phyloP scores from a whole-genome alignment of 2,797 vertebrate species.

The Lemur catta region DNA sequence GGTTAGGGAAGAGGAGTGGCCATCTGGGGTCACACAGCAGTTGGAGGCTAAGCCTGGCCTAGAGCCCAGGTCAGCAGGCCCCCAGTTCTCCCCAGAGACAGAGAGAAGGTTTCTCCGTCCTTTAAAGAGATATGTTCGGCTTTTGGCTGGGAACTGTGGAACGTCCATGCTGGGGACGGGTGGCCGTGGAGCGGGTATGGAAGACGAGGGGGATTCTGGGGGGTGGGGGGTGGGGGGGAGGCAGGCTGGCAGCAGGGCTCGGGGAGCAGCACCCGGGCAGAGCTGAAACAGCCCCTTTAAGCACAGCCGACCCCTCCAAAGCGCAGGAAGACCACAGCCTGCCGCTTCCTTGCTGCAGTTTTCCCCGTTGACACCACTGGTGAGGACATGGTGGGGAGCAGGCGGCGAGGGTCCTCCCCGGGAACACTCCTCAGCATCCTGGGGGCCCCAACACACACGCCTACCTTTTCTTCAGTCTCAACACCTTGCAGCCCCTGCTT shows the following conservation, averaged over 20 bases:
- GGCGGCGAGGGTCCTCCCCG: background rate
- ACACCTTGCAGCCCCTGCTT: background rate
- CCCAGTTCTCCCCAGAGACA: background rate
- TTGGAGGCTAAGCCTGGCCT: background rate
- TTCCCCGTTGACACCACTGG: background rate
- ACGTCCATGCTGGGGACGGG: background rate
- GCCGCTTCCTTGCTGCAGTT: background rate
- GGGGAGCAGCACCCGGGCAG: background rate
- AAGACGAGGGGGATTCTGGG: too few relatives aligned
- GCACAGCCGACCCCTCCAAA: background rate
- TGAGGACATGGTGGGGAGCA: background rate
- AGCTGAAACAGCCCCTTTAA: background rate
- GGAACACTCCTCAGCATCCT: background rate
- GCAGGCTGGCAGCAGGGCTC: background rate
- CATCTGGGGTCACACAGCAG: rapidly evolving
- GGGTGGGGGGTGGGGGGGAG: too few relatives aligned
- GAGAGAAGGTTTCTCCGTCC: background rate
- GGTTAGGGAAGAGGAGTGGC: background rate
- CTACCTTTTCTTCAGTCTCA: background rate
- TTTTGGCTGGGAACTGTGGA: background rate
- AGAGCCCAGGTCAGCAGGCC: background rate
- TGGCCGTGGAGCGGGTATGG: background rate
- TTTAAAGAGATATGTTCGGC: background rate
- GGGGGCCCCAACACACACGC: background rate
- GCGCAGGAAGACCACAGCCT: background rate